These are phyloP conservation scores for Microplitis deprimator DNA, from an alignment of 2,888 invertebrate species.

Conservation along the genomic window DNA sequence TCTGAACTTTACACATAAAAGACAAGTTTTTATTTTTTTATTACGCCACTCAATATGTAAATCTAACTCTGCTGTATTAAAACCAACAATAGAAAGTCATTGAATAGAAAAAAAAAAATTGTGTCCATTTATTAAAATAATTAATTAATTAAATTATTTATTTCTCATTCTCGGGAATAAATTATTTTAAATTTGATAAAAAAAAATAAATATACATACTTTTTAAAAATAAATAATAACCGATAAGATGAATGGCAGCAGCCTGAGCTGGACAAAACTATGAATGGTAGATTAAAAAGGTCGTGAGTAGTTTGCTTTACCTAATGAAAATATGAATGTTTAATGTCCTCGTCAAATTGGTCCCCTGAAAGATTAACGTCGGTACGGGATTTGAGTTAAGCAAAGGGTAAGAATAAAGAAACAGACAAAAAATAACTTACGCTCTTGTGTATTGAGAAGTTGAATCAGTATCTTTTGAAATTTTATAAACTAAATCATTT, in stretches of 20 bases:
- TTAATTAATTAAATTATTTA: background rate
- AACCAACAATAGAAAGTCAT: background rate
- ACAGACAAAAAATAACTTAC: slow-evolving; percentile 9
- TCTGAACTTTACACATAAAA: background rate
- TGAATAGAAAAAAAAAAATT: background rate
- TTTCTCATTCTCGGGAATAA: background rate
- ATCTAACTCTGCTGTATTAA: background rate
- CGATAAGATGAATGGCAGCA: background rate
- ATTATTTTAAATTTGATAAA: background rate
- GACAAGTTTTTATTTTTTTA: background rate
- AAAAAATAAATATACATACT: background rate
- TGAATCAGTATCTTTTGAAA: background rate
- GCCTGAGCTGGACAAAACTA: background rate
- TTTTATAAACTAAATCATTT: slow-evolving; percentile 37
- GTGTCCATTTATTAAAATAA: background rate
- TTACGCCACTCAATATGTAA: background rate
- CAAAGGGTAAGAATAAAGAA: background rate
- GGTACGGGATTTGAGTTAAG: slow-evolving; percentile 7
- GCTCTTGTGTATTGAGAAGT: background rate
- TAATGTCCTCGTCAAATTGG: slow-evolving; percentile 46
- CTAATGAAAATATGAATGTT: slow-evolving; percentile 65
- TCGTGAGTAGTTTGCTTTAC: slow-evolving; percentile 50
- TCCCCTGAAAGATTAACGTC: slow-evolving; percentile 14
- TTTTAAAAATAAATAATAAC: background rate
- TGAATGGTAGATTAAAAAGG: slow-evolving; percentile 20